phyloP scores from a whole-genome alignment of 1,140 invertebrate species.

The Diplogasteroides magnus region DNA sequence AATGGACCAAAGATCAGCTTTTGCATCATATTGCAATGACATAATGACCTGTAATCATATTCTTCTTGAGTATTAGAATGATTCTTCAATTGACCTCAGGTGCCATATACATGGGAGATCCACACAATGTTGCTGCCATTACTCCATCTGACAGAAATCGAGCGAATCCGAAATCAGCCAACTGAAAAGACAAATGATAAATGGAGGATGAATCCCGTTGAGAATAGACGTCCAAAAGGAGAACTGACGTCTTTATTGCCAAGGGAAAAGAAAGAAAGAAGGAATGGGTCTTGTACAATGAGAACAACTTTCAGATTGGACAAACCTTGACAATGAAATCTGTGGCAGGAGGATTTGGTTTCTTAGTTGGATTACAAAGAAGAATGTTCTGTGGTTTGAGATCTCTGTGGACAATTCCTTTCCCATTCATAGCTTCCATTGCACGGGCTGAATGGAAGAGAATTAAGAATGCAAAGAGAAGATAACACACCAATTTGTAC shows the following conservation, averaged over 20 bases:
- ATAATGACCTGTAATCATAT: constrained; percentile 72
- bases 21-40: constrained; percentile 96
- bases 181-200: constrained; percentile 56
- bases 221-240: too few relatives aligned
- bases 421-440: constrained; percentile 88
- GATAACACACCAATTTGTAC: constrained; percentile 75
- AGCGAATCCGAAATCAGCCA: constrained; percentile 95
- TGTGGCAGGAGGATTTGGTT: constrained; percentile 74
- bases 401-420: constrained; percentile 96
- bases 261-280: background rate
- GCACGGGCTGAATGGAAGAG: constrained; percentile 73
- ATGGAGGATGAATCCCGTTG: too few relatives aligned
- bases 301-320: too few relatives aligned
- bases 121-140: constrained; percentile 98
- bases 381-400: constrained; percentile 70
- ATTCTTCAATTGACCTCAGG: constrained; percentile 66
- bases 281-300: background rate
- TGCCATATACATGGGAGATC: constrained; percentile 99
- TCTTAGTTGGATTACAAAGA: constrained; percentile 58
- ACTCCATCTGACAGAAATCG: constrained; percentile 94
- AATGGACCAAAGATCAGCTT: constrained; percentile 93
- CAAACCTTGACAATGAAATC: constrained; percentile 78
- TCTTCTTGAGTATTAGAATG: background rate
- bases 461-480: too few relatives aligned
- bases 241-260: too few relatives aligned